A percentile compares a stretch with the other conserved stretches of the same genome.
These are phyloP conservation scores for Limnephilus lunatus DNA, from an alignment of 2,888 invertebrate species.

Conservation along the genomic window DNA sequence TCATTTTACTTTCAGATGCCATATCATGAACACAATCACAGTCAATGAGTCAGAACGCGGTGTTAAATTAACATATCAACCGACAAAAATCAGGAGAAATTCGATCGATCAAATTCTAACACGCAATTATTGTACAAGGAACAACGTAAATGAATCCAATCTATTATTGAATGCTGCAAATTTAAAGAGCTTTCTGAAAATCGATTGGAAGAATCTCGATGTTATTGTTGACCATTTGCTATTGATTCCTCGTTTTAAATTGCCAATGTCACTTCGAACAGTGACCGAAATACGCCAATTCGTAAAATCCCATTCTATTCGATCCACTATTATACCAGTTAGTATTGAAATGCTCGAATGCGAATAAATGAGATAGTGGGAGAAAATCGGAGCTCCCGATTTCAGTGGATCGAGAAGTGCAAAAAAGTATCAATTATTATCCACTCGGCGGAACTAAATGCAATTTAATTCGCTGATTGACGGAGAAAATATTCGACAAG, in stretches of 20 bases:
- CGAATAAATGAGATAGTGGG: background rate
- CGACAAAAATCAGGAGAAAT: background rate
- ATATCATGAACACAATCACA: background rate
- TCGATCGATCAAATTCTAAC: background rate
- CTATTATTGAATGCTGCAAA: background rate
- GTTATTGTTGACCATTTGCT: background rate
- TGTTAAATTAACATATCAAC: background rate
- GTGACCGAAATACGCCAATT: background rate
- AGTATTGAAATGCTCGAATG: background rate
- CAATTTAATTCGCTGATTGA: background rate
- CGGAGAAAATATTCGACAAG: background rate
- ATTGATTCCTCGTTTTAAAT: background rate
- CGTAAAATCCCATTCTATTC: background rate
- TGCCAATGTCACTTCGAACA: background rate
- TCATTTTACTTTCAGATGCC: background rate
- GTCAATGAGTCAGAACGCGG: background rate
- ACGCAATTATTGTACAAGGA: background rate
- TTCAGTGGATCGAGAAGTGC: background rate
- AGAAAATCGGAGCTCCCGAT: background rate
- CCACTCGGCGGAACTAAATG: background rate
- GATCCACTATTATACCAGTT: background rate
- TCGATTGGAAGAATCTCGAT: background rate
- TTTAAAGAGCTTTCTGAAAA: background rate
- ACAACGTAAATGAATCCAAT: background rate
- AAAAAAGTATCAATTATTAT: background rate